phyloP scores from a whole-genome alignment of 2,113 vertebrate genomes.

The Nicator chloris region DNA sequence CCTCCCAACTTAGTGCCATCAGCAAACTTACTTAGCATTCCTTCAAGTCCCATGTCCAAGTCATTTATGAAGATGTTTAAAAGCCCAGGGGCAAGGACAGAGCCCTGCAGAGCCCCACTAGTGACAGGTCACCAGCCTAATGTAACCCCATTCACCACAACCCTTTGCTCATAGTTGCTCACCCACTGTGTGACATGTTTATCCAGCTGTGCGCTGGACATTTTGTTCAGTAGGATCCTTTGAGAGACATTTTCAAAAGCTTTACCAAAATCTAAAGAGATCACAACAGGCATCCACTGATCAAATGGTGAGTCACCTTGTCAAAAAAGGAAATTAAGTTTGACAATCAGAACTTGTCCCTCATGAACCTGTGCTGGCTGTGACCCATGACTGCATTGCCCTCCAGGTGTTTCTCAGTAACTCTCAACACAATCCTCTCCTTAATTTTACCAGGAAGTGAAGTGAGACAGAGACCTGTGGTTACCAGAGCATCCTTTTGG shows the following conservation, averaged over 20 bases:
- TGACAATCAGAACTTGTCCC: not conserved
- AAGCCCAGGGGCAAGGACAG: not conserved
- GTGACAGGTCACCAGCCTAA: not conserved
- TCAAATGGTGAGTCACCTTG: not conserved
- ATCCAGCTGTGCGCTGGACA: not conserved
- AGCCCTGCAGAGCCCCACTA: not conserved
- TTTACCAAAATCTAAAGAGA: not conserved
- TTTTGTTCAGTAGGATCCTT: not conserved
- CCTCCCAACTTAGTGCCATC: not conserved
- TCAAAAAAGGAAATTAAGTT: not conserved
- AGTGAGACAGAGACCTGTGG: not conserved
- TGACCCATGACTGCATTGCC: not conserved
- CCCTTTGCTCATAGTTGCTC: not conserved
- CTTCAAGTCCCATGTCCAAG: not conserved
- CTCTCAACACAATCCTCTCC: not conserved
- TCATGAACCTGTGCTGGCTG: not conserved
- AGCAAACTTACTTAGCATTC: not conserved
- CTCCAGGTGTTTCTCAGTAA: not conserved
- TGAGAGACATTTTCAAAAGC: not conserved
- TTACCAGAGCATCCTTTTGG: not conserved
- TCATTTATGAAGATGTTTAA: not conserved
- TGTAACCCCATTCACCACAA: not conserved
- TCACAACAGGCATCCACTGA: not conserved
- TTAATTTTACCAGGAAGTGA: not conserved
- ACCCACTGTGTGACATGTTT: fast-evolving